Conservation (phyloP, 1,140 invertebrate genomes). For the Lycorma delicatula region DNA sequence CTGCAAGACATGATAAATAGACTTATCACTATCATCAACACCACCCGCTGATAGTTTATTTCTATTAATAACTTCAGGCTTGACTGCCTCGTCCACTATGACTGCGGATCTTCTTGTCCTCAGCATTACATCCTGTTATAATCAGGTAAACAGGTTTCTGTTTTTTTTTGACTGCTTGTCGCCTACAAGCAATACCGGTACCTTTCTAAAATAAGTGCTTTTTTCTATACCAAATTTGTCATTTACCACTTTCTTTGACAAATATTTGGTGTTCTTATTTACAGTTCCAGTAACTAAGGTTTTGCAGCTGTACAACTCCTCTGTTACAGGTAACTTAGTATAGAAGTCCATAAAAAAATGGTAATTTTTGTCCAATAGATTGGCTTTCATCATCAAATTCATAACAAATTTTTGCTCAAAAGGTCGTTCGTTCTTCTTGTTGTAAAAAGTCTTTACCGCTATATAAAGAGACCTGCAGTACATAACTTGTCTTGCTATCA, state of each 20-base stretch:
- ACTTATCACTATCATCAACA: slow-evolving; percentile 8
- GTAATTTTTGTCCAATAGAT: slow-evolving; percentile 2
- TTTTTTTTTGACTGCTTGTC: slow-evolving; percentile 4
- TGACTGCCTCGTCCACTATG: not conserved
- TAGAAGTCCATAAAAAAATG: slow-evolving; percentile 8
- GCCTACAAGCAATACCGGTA: not conserved
- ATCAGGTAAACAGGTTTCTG: no score
- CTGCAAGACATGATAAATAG: slow-evolving; percentile 8
- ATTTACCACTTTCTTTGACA: not conserved
- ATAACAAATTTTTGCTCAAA: slow-evolving; percentile 9
- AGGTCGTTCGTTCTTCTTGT: not conserved
- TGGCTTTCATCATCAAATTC: not conserved
- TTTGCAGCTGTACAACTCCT: not conserved
- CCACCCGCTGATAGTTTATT: slow-evolving; percentile 8
- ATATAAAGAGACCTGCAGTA: not conserved
- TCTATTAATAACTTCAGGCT: slow-evolving; percentile 1
- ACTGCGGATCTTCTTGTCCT: not conserved
- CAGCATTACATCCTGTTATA: slow-evolving; percentile 1
- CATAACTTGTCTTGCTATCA: slow-evolving; percentile 6
- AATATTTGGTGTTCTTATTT: slow-evolving; percentile 10
- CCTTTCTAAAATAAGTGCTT: slow-evolving; percentile 5
- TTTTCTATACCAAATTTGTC: not conserved
- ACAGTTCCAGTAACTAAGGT: slow-evolving; percentile 14
- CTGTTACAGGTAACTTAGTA: slow-evolving; percentile 7
- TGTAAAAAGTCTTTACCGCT: slow-evolving; percentile 11